Evolutionary conservation across 2,797 vertebrate species (phyloP), one percentile per base, ranked within the genome.

Genomic region (Mionectes olivaceus): DNA sequence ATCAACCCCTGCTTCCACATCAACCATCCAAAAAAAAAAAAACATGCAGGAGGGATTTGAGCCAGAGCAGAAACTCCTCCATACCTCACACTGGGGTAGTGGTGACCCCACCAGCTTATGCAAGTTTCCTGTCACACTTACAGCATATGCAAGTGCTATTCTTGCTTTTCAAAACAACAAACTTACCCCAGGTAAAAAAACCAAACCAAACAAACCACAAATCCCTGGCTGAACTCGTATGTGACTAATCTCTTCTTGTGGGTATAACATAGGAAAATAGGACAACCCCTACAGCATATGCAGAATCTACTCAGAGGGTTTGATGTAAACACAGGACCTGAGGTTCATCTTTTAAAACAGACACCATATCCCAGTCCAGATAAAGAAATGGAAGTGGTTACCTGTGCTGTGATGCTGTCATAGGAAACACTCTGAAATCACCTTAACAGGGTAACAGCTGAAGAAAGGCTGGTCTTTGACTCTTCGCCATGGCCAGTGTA

Each of bases 1-100:
- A 53, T 24, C 12, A 10, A 30, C 19, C 5, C 6, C 1, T 0
- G 13, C 4, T 81, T 43, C 60, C 1, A 1, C 2, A 2, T 7
- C 5, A 39, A 17, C 11, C n/a, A 4, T 17, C 44, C 44, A 30
- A 15, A 14, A 14, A 25, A 35, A 35, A 35, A 47, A 19, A 64
- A 6, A 1, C 12, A 1, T 0, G 2, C 1, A 6, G 41, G 39
- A 76, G 27, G 11, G 23, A 50, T 55, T 27, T 37, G 25, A 75
- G n/a, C 15, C 35, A 4, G 9, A 50, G 49, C 33, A 46, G 71
- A 77, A 80, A 60, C 17, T 14, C 16, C 13, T 65, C 60, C 49
- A 32, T 22, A 17, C 4, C 43, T 44, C 37, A 4, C 33, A 13
- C 22, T 10, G 3, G 35, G 33, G 19, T 3, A 32, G 9, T 22